Evolutionary conservation across 1,140 invertebrate species (phyloP).

Genomic region (Ostrea denselamellosa): DNA sequence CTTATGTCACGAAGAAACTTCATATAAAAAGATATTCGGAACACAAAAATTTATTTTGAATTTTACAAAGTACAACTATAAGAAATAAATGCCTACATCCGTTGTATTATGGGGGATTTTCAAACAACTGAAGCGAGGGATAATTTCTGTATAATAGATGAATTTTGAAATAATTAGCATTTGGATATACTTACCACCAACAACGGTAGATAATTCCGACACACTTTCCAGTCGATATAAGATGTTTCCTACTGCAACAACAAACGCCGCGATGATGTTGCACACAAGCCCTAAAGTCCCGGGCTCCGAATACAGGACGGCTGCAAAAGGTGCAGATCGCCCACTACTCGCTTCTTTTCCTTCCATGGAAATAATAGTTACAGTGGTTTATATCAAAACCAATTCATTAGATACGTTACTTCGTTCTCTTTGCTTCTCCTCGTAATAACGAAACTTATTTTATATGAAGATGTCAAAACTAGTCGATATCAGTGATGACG

Average conservation of each 20-base stretch:
- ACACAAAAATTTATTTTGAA: too few species aligned
- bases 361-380: not conserved
- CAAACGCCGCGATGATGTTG: slow-evolving; percentile 67
- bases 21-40: too few species aligned
- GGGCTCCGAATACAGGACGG: slow-evolving; percentile 69
- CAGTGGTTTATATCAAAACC: not conserved
- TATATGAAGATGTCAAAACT: too few species aligned
- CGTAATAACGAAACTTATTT: too few species aligned
- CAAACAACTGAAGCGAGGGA: too few species aligned
- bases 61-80: too few species aligned
- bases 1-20: too few species aligned
- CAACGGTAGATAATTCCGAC: not conserved
- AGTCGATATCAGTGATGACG: too few species aligned
- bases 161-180: not conserved
- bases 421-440: not conserved
- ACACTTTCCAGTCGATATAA: not conserved
- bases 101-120: too few species aligned
- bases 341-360: slow-evolving; percentile 46
- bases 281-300: slow-evolving; percentile 67
- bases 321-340: slow-evolving; percentile 61
- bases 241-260: slow-evolving; percentile 69
- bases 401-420: not conserved
- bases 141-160: not conserved
- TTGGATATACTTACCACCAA: slow-evolving; percentile 26
- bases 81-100: too few species aligned